Percentiles rank a stretch among this genome's conserved stretches.
phyloP scores from a whole-genome alignment of 2,888 invertebrate genomes.

The Amblyjoppa proteus region DNA sequence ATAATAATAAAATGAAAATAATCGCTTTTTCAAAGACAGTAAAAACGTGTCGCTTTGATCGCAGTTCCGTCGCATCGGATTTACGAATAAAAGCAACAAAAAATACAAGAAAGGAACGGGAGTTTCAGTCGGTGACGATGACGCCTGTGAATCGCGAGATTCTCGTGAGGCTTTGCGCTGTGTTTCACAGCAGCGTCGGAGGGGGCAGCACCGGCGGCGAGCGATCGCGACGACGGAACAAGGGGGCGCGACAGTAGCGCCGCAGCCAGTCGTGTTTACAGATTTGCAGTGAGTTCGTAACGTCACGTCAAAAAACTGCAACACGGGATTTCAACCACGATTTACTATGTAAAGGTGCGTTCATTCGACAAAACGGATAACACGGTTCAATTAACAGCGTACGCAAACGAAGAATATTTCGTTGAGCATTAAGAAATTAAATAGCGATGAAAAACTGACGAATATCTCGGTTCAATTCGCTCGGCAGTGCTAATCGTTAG shows the following conservation, averaged over 20 bases:
- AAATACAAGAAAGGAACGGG: not conserved
- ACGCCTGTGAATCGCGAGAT: constrained; percentile 14
- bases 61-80: not conserved
- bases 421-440: constrained; percentile 9
- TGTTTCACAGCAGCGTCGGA: not conserved
- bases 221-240: constrained; percentile 25
- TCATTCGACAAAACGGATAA: constrained; percentile 59
- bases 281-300: constrained; percentile 83
- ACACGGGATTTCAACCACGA: constrained; percentile 81
- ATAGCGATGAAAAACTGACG: constrained; percentile 42
- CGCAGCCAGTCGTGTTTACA: constrained; percentile 81
- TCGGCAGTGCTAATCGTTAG: constrained; percentile 82
- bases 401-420: not conserved
- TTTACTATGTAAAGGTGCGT: constrained; percentile 84
- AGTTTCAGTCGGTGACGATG: constrained; percentile 6
- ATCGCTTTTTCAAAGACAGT: not conserved
- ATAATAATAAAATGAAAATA: constrained; percentile 2
- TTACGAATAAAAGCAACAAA: not conserved
- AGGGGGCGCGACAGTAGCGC: constrained; percentile 75
- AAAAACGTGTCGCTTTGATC: not conserved
- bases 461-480: constrained; percentile 71
- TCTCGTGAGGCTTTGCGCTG: not conserved
- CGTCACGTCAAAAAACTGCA: constrained; percentile 84
- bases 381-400: not conserved
- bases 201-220: constrained; percentile 14